Evolutionary conservation across 2,797 vertebrate genomes (phyloP), one percentile per base, ranked within the genome.

Genomic region (Pagetopsis macropterus): DNA sequence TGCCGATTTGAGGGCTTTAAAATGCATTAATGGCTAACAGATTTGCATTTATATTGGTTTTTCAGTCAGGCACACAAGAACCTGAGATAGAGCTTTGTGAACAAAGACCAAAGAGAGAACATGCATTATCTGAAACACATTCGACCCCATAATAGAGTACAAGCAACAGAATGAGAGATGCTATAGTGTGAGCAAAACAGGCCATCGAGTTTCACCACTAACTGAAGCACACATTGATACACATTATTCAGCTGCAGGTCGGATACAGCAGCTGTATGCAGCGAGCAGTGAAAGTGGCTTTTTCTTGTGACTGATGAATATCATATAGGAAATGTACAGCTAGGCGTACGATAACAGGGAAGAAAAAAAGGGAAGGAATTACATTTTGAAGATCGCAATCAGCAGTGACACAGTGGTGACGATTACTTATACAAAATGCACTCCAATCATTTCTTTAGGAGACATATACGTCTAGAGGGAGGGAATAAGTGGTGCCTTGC

Each of bases 1-100:
- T 91, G 83, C 78, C 90, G 87, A 92, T 91, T 91, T 86, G 82
- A 87, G 76, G 87, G 89, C 88, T 93, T 94, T 92, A 93, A 93
- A 95, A 92, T 93, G 92, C 91, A 92, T 93, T 94, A 94, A 94
- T 94, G 92, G 92, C 66, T 14, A 75, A 79, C 57, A 87, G 88
- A 95, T 95, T 95, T 94, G 93, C 94, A 95, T 95, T 94, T 95
- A 95, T 95, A 95, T 95, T 95, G 94, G 91, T 93, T 95, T 94
- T 94, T 85, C 81, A 72, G 78, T 86, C 76, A 67, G 84, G 83
- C 84, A 85, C 87, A 84, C 85, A 62, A 89, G 85, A 90, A 92
- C 85, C 88, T 83, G 88, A 91, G 92, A 93, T 87, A 88, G 80
- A 89, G 90, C 87, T 75, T 55, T 27, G 79, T 59, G 74, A 93